A percentile compares a stretch with the other conserved stretches of the same genome.
phyloP scores from a whole-genome alignment of 2,888 invertebrate species.

The Drosophila monieri region DNA sequence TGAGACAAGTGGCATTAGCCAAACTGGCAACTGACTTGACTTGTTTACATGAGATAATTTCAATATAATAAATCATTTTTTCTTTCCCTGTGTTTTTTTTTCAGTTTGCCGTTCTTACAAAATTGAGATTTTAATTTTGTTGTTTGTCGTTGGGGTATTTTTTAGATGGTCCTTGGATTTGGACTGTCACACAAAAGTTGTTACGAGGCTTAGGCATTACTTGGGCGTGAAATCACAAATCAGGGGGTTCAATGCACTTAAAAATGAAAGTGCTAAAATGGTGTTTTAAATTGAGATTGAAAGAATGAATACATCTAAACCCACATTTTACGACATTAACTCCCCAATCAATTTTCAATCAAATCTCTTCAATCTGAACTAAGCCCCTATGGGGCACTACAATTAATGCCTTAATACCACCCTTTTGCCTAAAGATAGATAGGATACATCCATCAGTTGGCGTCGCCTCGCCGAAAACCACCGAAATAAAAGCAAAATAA shows the following conservation, averaged over 20 bases:
- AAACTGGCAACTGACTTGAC: slow-evolving; percentile 74
- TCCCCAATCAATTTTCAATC: slow-evolving; percentile 23
- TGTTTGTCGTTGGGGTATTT: slow-evolving; percentile 17
- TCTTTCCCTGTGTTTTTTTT: slow-evolving; percentile 6
- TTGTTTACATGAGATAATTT: slow-evolving; percentile 83
- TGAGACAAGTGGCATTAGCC: slow-evolving; percentile 78
- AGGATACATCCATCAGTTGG: slow-evolving; percentile 66
- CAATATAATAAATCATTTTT: slow-evolving; percentile 79
- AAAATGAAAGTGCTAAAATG: background rate
- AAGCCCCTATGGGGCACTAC: slow-evolving; percentile 46
- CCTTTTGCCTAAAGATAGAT: slow-evolving; percentile 38
- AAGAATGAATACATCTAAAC: background rate
- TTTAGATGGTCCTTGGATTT: slow-evolving; percentile 43
- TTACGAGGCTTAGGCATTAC: slow-evolving; percentile 28
- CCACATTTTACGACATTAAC: background rate
- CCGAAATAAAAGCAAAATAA: slow-evolving; percentile 35
- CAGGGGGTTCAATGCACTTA: slow-evolving; percentile 15
- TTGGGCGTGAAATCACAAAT: slow-evolving; percentile 11
- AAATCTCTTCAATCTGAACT: slow-evolving; percentile 35
- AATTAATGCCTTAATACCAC: slow-evolving; percentile 53
- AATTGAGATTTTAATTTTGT: slow-evolving; percentile 38
- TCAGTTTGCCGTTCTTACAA: slow-evolving; percentile 22
- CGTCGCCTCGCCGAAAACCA: slow-evolving; percentile 6
- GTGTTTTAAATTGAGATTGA: background rate
- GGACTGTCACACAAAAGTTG: slow-evolving; percentile 37